Base-by-base conservation (phyloP, 1,140 invertebrate genomes). In the Papilio helenus region DNA sequence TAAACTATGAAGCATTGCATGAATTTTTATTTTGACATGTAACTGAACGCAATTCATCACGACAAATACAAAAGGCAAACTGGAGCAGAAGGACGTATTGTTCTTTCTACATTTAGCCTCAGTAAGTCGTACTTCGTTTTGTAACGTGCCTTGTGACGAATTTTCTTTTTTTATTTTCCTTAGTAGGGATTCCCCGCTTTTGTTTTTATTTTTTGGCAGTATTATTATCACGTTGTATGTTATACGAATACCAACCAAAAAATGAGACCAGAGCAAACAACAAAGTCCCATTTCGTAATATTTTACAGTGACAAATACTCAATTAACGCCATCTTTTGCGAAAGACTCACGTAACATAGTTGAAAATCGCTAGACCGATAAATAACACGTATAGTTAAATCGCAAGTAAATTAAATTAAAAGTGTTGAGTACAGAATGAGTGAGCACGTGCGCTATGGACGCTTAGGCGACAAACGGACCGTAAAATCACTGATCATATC, bases 361-460 rank as follows among this genome's bases (percentile, higher is more conserved):
- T 58, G 23, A 34, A 29, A 68, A 34, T 68, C 26, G 34, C 23
- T 34, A 68, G 61, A 65, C 3, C 61, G 26, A 16, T 16, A 68
- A 68, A 29, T 49, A 14, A 20, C 72, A 42, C 9, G 39, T 44
- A 72, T n/a, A n/a, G n/a, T 46, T 44, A 49, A 29, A 26, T 16
- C 9, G 7, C 34, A 39, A 39, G 34, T 39, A 39, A 39, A 39
- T 39, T 39, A 51, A 74, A 49, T 74, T 49, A 49, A 74, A 23
- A 44, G 39, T 44, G n/a, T 23, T 10, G 23, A 18, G 23, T 74
- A 49, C 44, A 51, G 23, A 68, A 74, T 73, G 2, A 46, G 9
- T 29, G 26, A 61, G 49, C 80, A 34, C 1, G 76, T 81, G 76
- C 76, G 80, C n/a, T 81, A 81, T 78, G 80, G 18, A 18, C 73